Evolutionary conservation across 2,113 vertebrate genomes (phyloP).

Genomic region (Uropsilus gracilis): DNA sequence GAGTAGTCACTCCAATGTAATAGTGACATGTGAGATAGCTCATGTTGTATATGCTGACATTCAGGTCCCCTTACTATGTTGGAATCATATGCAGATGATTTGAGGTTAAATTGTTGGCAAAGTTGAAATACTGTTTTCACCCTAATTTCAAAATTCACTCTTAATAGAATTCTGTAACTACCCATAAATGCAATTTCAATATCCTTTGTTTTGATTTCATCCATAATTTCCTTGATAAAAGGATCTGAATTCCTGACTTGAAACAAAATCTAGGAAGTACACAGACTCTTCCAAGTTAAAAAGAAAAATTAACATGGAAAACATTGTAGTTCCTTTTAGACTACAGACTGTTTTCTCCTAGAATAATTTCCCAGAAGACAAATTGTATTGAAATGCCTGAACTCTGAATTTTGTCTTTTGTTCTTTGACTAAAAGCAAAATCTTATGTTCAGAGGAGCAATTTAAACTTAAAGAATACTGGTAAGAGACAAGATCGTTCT

Average conservation of each 20-base stretch:
- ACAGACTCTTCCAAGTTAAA: neutral
- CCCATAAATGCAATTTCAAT: neutral
- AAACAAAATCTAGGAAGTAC: neutral
- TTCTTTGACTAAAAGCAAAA: conserved; percentile 42
- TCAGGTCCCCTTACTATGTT: neutral
- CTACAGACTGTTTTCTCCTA: conserved; percentile 12
- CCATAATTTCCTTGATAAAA: conserved; percentile 38
- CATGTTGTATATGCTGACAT: neutral
- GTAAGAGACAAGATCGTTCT: neutral
- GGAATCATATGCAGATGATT: neutral
- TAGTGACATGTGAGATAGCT: neutral
- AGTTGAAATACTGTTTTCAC: conserved; percentile 3
- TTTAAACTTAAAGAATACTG: conserved; percentile 29
- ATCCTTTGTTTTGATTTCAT: neutral
- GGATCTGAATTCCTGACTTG: neutral
- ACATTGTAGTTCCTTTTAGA: neutral
- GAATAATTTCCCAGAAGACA: conserved; percentile 45
- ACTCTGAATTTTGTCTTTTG: conserved; percentile 27
- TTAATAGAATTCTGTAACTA: conserved; percentile 4
- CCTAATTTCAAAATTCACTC: conserved; percentile 10
- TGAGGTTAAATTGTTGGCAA: neutral
- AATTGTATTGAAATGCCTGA: neutral
- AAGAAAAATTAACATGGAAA: neutral
- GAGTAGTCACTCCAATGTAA: neutral
- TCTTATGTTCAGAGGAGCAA: neutral